These are phyloP conservation scores for Urocyon cinereoargenteus DNA, from an alignment of 2,797 vertebrate species.

Conservation along the genomic window DNA sequence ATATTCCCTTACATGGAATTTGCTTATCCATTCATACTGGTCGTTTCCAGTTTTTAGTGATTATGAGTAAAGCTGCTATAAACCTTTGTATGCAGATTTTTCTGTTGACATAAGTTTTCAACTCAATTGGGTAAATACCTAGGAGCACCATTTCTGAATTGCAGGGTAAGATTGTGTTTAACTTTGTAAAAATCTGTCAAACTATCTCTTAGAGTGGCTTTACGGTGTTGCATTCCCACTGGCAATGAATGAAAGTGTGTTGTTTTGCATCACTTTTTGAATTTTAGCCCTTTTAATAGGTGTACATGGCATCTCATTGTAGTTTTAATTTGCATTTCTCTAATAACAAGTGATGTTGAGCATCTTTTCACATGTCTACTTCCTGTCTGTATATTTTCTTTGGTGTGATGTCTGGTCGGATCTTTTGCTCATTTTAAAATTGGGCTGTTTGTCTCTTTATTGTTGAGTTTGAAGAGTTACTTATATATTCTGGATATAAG, in stretches of 20 bases:
- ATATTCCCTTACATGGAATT: background rate
- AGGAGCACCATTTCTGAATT: background rate
- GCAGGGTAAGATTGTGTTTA: background rate
- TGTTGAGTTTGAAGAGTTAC: background rate
- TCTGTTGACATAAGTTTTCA: background rate
- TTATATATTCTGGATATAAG: background rate
- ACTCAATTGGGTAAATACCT: background rate
- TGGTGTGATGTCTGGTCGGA: background rate
- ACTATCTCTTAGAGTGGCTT: background rate
- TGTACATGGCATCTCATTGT: background rate
- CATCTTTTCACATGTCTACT: background rate
- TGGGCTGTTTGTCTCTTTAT: background rate
- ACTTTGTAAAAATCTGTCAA: background rate
- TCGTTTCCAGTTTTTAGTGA: background rate
- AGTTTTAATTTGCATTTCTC: background rate
- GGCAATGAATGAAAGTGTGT: background rate
- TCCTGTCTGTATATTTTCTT: background rate
- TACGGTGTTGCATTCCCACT: background rate
- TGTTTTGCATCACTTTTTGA: background rate
- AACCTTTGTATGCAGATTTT: background rate
- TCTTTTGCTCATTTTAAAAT: background rate
- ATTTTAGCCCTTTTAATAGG: background rate
- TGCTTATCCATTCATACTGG: background rate
- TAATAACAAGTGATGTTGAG: background rate
- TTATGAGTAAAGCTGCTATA: background rate